phyloP scores from a whole-genome alignment of 2,888 invertebrate species.

The Torymus texanus region DNA sequence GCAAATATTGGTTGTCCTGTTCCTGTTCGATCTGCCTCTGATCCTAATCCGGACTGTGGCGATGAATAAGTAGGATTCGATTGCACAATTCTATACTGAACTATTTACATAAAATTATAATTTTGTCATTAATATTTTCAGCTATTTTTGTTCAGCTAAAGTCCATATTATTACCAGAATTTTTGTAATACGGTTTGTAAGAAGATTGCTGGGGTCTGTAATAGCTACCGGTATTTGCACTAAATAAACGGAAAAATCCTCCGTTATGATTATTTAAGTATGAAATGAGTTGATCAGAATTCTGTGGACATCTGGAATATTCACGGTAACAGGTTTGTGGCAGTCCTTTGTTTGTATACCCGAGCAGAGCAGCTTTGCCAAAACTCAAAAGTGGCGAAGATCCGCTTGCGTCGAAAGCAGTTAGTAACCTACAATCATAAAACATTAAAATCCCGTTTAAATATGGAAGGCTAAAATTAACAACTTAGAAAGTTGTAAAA shows the following conservation, averaged over 20 bases:
- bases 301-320: slow-evolving; percentile 85
- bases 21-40: slow-evolving; percentile 37
- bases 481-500: too few relatives aligned
- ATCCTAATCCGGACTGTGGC: not conserved
- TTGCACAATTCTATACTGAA: slow-evolving; percentile 29
- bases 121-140: not conserved
- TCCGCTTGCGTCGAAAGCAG: slow-evolving; percentile 75
- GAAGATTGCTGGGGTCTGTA: slow-evolving; percentile 38
- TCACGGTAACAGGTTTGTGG: slow-evolving; percentile 79
- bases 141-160: not conserved
- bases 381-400: slow-evolving; percentile 84
- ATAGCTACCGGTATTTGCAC: slow-evolving; percentile 4
- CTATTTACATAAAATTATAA: not conserved
- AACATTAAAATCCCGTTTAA: too few relatives aligned
- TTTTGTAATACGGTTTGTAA: slow-evolving; percentile 23
- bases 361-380: slow-evolving; percentile 85
- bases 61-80: not conserved
- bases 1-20: slow-evolving; percentile 33
- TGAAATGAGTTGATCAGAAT: slow-evolving; percentile 83
- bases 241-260: slow-evolving; percentile 79
- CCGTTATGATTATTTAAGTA: slow-evolving; percentile 91
- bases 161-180: slow-evolving; percentile 21
- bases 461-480: too few relatives aligned
- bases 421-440: slow-evolving; percentile 77
- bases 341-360: slow-evolving; percentile 82